Percentiles rank a stretch among this genome's conserved stretches.
Conservation (phyloP, 2,113 vertebrate genomes). For the Cygnus atratus region DNA sequence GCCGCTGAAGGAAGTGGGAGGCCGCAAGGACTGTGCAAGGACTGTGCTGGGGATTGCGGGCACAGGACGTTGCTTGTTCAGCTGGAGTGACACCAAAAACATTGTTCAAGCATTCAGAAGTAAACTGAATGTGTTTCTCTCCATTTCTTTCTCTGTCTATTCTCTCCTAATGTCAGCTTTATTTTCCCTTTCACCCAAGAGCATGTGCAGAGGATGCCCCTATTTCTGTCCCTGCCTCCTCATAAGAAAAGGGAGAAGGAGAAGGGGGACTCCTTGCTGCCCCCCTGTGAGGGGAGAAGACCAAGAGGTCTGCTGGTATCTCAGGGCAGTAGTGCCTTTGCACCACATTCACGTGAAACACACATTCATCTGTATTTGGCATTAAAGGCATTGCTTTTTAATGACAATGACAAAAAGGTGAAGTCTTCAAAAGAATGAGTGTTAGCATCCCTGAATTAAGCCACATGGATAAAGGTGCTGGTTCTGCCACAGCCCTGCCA, state of each 20-base stretch:
- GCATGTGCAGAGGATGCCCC: background rate
- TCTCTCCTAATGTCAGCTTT: background rate
- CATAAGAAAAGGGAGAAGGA: background rate
- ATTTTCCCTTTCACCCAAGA: background rate
- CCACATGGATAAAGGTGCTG: background rate
- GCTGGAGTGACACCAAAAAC: background rate
- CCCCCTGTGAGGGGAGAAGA: background rate
- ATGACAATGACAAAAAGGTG: background rate
- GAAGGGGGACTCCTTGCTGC: background rate
- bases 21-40: background rate
- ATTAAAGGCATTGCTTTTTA: background rate
- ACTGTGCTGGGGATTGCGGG: background rate
- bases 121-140: background rate
- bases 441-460: background rate
- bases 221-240: background rate
- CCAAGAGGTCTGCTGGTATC: background rate
- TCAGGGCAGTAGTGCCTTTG: background rate
- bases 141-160: background rate
- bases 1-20: fast-evolving
- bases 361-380: fast-evolving
- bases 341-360: background rate
- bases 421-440: background rate
- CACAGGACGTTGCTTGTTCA: background rate
- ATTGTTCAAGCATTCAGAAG: background rate
- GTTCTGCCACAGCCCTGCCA: constrained; percentile 31